These are phyloP conservation scores for Heterodera schachtii DNA, from an alignment of 1,140 invertebrate species.

Conservation along the genomic window DNA sequence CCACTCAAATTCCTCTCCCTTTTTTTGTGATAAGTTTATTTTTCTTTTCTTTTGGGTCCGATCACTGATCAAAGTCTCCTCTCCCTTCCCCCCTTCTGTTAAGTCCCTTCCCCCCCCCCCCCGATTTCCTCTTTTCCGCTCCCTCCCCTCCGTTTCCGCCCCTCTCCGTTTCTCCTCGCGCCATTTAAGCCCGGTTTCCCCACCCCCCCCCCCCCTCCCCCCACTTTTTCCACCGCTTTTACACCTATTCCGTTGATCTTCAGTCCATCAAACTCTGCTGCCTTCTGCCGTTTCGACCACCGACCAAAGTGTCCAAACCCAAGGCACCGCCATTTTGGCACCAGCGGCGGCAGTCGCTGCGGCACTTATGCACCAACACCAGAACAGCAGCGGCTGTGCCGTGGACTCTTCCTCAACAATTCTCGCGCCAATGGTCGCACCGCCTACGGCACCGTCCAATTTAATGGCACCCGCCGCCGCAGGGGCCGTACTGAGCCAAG, in stretches of 20 bases:
- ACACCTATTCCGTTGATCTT: background rate
- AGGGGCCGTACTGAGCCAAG: background rate
- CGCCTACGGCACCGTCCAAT: constrained; percentile 11
- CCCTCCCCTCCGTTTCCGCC: too few species aligned
- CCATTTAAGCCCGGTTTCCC: too few species aligned
- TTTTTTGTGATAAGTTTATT: background rate
- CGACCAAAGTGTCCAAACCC: background rate
- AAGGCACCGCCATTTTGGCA: background rate
- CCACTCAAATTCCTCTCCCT: too few species aligned
- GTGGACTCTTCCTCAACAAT: background rate
- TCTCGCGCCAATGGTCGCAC: background rate
- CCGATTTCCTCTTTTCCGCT: too few species aligned
- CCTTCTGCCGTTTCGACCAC: background rate
- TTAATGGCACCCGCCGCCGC: background rate
- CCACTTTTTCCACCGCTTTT: too few species aligned
- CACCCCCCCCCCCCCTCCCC: too few species aligned
- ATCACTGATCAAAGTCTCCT: background rate
- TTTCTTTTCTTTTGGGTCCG: background rate
- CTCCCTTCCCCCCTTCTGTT: too few species aligned
- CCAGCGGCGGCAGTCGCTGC: constrained; percentile 29
- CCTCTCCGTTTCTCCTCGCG: too few species aligned
- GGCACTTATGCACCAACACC: constrained; percentile 29
- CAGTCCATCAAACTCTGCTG: background rate
- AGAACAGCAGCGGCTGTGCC: constrained; percentile 6
- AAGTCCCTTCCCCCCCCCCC: too few species aligned